Conservation (phyloP, 2,113 vertebrate species). For the Monopterus albus region DNA sequence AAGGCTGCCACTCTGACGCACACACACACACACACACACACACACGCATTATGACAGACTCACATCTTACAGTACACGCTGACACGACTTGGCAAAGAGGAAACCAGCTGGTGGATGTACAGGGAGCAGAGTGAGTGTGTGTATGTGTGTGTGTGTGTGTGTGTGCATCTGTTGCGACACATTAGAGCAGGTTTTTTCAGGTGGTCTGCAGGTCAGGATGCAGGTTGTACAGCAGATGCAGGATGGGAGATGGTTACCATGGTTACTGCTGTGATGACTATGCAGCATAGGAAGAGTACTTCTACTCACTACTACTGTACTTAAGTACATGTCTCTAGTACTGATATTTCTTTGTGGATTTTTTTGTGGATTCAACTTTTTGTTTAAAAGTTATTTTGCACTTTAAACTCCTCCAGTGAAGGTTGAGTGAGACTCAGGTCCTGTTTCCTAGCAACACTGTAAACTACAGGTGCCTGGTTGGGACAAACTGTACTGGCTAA, state of each 20-base stretch:
- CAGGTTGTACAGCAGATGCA: slow-evolving; percentile 3
- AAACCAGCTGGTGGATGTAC: too few species aligned
- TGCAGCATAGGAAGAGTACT: not conserved
- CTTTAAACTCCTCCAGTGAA: too few species aligned
- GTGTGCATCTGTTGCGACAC: slow-evolving; percentile 1
- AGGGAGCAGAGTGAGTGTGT: not conserved
- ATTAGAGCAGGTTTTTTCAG: not conserved
- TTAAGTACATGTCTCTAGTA: not conserved
- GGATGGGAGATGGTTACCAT: slow-evolving; percentile 30
- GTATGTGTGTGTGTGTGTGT: slow-evolving; percentile 5
- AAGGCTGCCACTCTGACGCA: slow-evolving; percentile 28
- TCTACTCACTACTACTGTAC: not conserved
- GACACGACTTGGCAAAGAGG: too few species aligned
- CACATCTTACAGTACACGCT: slow-evolving; percentile 11
- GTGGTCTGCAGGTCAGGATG: slow-evolving; percentile 11
- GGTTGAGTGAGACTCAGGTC: too few species aligned
- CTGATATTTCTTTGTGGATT: too few species aligned
- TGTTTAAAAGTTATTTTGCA: too few species aligned
- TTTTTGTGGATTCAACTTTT: too few species aligned
- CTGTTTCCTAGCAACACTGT: too few species aligned
- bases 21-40: slow-evolving; percentile 8
- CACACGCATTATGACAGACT: too few species aligned
- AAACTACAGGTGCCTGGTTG: too few species aligned
- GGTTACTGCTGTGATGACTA: slow-evolving; percentile 10
- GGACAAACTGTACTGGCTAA: too few species aligned